Percentiles rank a stretch among this genome's conserved stretches.
These are phyloP conservation scores for Oreochromis niloticus DNA, from an alignment of 2,113 vertebrate species.

Conservation along the genomic window DNA sequence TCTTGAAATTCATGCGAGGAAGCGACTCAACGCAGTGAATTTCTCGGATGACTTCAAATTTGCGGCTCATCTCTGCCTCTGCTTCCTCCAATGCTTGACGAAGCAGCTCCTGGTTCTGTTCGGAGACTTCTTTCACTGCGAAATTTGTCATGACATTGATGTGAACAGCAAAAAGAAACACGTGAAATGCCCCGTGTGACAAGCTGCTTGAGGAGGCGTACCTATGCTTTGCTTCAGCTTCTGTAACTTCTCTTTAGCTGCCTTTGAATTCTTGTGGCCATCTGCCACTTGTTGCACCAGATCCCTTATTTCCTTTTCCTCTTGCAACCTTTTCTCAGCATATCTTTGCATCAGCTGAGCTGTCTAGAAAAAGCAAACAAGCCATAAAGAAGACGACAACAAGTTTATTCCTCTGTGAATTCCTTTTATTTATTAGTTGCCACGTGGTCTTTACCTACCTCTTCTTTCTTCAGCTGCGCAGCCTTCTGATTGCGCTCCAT, in stretches of 20 bases:
- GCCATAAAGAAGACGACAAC: neutral
- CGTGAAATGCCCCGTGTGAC: neutral
- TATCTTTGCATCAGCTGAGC: slow-evolving; percentile 72
- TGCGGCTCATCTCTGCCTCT: slow-evolving; percentile 73
- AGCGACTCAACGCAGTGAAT: slow-evolving; percentile 75
- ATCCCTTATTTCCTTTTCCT: slow-evolving; percentile 77
- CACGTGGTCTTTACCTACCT: slow-evolving; percentile 66
- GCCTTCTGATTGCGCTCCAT: slow-evolving; percentile 76
- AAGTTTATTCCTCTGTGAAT: neutral
- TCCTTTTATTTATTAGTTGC: neutral
- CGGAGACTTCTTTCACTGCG: slow-evolving; percentile 81
- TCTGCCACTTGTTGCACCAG: slow-evolving; percentile 80
- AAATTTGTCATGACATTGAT: neutral
- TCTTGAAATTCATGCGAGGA: slow-evolving; percentile 65
- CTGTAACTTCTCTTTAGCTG: slow-evolving; percentile 74
- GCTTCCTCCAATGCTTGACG: slow-evolving; percentile 71
- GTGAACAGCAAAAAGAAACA: neutral
- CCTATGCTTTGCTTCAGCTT: slow-evolving; percentile 81
- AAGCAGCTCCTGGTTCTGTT: slow-evolving; percentile 78
- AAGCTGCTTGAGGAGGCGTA: slow-evolving; percentile 6
- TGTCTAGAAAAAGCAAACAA: slow-evolving; percentile 62
- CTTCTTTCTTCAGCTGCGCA: slow-evolving; percentile 76
- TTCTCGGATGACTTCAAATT: slow-evolving; percentile 75
- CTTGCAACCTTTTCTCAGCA: slow-evolving; percentile 71
- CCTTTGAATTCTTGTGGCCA: slow-evolving; percentile 80